Evolutionary conservation across 2,113 vertebrate genomes (phyloP).

Genomic region (Nesoenas mayeri): DNA sequence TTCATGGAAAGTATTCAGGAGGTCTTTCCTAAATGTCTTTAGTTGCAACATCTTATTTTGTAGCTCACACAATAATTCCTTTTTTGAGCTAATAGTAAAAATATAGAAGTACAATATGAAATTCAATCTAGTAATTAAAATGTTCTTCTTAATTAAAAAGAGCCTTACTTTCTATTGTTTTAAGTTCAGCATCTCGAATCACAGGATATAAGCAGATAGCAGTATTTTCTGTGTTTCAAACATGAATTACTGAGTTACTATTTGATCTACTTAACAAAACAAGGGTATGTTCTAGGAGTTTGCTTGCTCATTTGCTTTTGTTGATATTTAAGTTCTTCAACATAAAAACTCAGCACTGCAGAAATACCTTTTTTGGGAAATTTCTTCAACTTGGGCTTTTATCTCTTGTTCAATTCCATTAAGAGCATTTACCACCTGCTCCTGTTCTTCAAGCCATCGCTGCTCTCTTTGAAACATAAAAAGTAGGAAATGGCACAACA

Average conservation of each 20-base stretch:
- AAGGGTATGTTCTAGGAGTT: background rate
- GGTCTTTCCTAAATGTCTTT: constrained; percentile 39
- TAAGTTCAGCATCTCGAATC: background rate
- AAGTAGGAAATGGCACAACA: constrained; percentile 10
- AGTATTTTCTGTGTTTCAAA: background rate
- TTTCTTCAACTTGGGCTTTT: background rate
- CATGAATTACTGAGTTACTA: background rate
- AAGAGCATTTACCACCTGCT: constrained; percentile 35
- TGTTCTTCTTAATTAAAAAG: background rate
- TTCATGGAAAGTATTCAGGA: constrained; percentile 39
- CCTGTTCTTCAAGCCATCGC: constrained; percentile 70
- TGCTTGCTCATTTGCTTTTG: background rate
- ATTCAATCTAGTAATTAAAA: background rate
- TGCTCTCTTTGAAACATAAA: constrained; percentile 70
- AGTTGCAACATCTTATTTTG: constrained; percentile 23
- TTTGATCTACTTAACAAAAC: background rate
- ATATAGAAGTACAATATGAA: background rate
- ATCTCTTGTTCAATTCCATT: background rate
- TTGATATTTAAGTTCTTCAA: background rate
- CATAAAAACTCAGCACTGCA: background rate
- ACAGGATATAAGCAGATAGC: background rate
- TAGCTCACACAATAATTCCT: constrained; percentile 13
- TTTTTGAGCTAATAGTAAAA: background rate
- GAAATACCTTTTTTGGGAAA: constrained; percentile 66
- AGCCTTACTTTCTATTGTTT: accelerated